These are phyloP conservation scores for Caenorhabditis brenneri DNA, from an alignment of 1,140 invertebrate genomes.

Conservation along the genomic window DNA sequence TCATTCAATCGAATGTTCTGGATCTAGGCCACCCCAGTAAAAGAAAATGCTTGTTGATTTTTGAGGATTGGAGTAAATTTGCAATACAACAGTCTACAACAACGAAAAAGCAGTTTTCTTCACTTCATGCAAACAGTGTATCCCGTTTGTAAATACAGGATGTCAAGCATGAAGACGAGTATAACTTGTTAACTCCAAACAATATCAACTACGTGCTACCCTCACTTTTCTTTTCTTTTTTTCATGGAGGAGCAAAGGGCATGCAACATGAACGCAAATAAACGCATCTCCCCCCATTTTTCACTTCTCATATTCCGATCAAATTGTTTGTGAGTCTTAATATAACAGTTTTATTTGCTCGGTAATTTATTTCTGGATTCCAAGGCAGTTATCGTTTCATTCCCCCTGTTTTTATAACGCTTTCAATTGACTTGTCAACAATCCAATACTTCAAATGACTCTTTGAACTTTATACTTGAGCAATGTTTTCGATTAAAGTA, in stretches of 20 bases:
- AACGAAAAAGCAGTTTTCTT: slow-evolving; percentile 22
- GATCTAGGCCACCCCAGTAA: not conserved
- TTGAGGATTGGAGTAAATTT: not conserved
- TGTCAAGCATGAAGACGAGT: slow-evolving; percentile 29
- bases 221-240: not conserved
- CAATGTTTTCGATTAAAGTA: not conserved
- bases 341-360: slow-evolving; percentile 27
- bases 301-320: slow-evolving; percentile 21
- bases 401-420: not conserved
- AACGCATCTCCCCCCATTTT: not conserved
- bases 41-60: not conserved
- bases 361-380: slow-evolving; percentile 38
- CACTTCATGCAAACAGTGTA: slow-evolving; percentile 38
- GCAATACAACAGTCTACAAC: not conserved
- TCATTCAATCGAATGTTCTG: not conserved
- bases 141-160: slow-evolving; percentile 16
- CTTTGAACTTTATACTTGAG: not conserved
- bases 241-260: slow-evolving; percentile 27
- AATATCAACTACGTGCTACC: not conserved
- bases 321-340: slow-evolving; percentile 24
- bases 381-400: not conserved
- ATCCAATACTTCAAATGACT: not conserved
- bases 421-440: slow-evolving; percentile 1
- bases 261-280: slow-evolving; percentile 36
- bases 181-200: slow-evolving; percentile 39